A percentile compares a stretch with the other conserved stretches of the same genome.
Conservation (phyloP, 2,888 invertebrate species). For the Ichneumoninae sp. region DNA sequence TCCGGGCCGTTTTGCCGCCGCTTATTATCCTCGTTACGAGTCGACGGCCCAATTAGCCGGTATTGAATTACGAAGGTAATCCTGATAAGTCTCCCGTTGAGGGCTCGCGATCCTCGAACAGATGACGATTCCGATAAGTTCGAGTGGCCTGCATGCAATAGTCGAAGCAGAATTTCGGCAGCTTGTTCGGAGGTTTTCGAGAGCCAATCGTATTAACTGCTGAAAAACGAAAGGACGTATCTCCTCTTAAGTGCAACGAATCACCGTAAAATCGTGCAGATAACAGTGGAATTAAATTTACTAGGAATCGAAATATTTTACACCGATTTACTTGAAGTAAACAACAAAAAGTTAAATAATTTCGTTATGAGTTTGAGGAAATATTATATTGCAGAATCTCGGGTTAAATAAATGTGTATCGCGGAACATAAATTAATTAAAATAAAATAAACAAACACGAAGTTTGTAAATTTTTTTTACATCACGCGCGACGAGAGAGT, state of each 20-base stretch:
- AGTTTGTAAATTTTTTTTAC: conserved; percentile 42
- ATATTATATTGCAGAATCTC: background rate
- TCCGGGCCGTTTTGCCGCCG: conserved; percentile 70
- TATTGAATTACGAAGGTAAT: conserved; percentile 79
- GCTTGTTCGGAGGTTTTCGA: background rate
- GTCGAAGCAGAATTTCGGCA: background rate
- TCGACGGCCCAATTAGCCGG: conserved; percentile 76
- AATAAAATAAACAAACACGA: conserved; percentile 7
- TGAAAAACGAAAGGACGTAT: background rate
- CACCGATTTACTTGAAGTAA: no score
- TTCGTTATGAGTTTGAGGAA: no score
- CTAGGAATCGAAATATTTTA: background rate
- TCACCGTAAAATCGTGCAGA: background rate
- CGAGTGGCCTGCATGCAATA: background rate
- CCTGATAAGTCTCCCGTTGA: conserved; percentile 60
- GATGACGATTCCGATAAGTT: conserved; percentile 5
- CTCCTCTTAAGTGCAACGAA: background rate
- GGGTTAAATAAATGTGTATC: background rate
- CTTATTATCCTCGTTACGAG: conserved; percentile 74
- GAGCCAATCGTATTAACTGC: background rate
- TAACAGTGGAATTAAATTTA: background rate
- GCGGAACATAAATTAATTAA: background rate
- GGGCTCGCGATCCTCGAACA: background rate
- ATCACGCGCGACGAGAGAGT: conserved; percentile 15
- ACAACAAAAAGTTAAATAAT: no score